Base-by-base conservation (phyloP, 2,888 invertebrate species). In the Eurytoma californica region DNA sequence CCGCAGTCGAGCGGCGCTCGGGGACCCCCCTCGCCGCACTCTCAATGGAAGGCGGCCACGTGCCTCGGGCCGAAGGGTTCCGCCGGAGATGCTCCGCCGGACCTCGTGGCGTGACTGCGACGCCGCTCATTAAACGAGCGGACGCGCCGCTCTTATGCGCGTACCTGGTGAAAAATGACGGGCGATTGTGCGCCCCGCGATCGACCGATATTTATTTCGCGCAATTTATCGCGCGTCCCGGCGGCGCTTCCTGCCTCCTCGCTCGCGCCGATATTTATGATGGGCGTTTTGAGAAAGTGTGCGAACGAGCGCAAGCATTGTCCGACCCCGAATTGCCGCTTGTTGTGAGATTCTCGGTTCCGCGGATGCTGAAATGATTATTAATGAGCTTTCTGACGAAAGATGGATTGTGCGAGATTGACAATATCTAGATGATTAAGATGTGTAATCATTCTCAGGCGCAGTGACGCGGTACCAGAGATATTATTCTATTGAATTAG, bases 21-120 rank as follows among this genome's bases (percentile, higher is more conserved):
- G n/a, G n/a, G n/a, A n/a, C n/a, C n/a, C n/a, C 84, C 82, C 82
- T 84, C 79, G 82, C 74, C 78, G n/a, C n/a, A 80, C 75, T 73
- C 30, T 69, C 28, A 55, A 68, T 85, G 86, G 86, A 87, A 88
- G 87, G 86, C 84, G 87, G 88, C 88, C 88, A 88, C 88, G 88
- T 88, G 88, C 30, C 39, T 3, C 13, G 12, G 13, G 5, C 20
- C 80, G 80, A 82, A 84, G 84, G 85, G 85, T 85, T 83, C 81
- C 82, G 70, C 85, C 83, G 9, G 49, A 60, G 66, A 65, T 53
- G 79, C 77, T 77, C 68, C 74, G 24, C 14, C 63, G 69, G 58
- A 55, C 83, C 82, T n/a, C 63, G 83, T 86, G 85, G 85, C 85
- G 86, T 86, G 86, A 87, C 84, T 85, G 87, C 82, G 86, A 86